These are phyloP conservation scores for Tiliacea aurago DNA, from an alignment of 2,888 invertebrate species.

Conservation along the genomic window DNA sequence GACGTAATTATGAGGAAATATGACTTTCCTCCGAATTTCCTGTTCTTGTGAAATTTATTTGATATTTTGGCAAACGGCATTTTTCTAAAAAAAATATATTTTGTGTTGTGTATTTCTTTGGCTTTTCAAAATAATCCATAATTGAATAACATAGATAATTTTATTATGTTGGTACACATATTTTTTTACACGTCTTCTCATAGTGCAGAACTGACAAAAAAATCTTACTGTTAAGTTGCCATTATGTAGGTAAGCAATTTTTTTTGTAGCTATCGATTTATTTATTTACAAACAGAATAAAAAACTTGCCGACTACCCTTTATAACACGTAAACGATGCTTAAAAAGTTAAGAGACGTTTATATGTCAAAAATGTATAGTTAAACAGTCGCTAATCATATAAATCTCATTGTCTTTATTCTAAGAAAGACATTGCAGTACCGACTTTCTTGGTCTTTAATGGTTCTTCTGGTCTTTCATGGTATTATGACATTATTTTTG, in stretches of 20 bases:
- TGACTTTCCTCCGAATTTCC: slow-evolving; percentile 31
- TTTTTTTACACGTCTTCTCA: background rate
- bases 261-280: background rate
- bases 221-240: background rate
- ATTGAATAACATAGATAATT: background rate
- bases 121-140: background rate
- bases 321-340: too few species aligned
- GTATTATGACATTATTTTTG: background rate
- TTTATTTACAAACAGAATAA: background rate
- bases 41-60: slow-evolving; percentile 40
- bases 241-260: background rate
- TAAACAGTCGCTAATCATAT: too few species aligned
- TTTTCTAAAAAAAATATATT: background rate
- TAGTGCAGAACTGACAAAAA: background rate
- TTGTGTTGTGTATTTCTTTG: background rate
- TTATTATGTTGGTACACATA: background rate
- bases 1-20: slow-evolving; percentile 66
- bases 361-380: too few species aligned
- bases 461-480: too few species aligned
- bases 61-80: background rate
- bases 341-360: too few species aligned
- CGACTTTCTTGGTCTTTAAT: too few species aligned
- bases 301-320: too few species aligned
- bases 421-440: too few species aligned
- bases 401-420: too few species aligned